Base-by-base conservation (phyloP, 2,888 invertebrate genomes). In the Polyommatus icarus region DNA sequence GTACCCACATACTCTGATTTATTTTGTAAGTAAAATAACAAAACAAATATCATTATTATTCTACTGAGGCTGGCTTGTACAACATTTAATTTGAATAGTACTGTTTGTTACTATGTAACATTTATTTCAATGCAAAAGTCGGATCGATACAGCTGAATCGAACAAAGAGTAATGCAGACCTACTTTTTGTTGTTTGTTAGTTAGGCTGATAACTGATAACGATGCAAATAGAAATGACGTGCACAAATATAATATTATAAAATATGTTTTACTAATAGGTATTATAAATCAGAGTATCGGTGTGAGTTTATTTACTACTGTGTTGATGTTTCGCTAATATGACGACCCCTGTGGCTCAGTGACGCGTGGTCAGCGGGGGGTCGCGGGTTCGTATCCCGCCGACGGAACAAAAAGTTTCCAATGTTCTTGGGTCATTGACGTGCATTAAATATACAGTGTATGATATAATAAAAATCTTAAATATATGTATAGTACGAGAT, bases 281-380 rank as follows among this genome's bases (percentile, higher is more conserved):
- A 67, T 67, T 15, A 67, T 67, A 67, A 24, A 32, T 67, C 29
- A 29, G 61, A 67, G 67, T 67, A 15, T 67, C 54, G 6, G 67
- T 67, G 67, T 67, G 67, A 67, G 67, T 32, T 67, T 67, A 6
- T 67, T 67, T 18, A 67, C 29, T 67, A 67, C 29, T 67, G 67
- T 67, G 1, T 67, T 15, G 12, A 6, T 5, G 24, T 67, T 67
- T 67, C 20, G 20, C 61, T 24, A 50, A n/a, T 4, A 59, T 59
- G 18, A 40, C 40, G 40, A 40, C 40, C 40, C 10, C 46, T 46
- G 46, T 46, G 10, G 46, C 46, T 46, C 46, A 12, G 10, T 46
- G 8, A 40, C 10, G 40, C 10, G 46, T 46, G 46, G 10, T 46
- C 46, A 10, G 46, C 46, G 3, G 10, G 46, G 46, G 10, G 46